These are phyloP conservation scores for Antheraea assamensis DNA, from an alignment of 2,888 invertebrate species.

Conservation along the genomic window DNA sequence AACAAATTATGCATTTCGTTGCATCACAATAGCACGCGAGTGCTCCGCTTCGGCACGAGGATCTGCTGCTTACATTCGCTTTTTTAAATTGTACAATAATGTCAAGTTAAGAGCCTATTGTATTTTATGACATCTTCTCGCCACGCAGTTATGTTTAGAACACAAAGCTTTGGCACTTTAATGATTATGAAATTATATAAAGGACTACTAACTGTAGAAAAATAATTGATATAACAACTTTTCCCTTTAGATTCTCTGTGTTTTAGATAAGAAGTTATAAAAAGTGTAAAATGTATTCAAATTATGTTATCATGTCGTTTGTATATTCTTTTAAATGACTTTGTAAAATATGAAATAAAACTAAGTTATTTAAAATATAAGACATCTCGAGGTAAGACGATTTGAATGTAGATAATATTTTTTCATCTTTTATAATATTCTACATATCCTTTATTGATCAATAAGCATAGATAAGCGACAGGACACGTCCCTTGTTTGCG, in stretches of 20 bases:
- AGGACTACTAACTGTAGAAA: neutral
- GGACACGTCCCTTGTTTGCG: conserved; percentile 76
- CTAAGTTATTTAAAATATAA: neutral
- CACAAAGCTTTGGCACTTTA: conserved; percentile 24
- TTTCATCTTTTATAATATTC: conserved; percentile 18
- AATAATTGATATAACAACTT: no score
- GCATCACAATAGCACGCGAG: conserved; percentile 69
- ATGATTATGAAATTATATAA: neutral
- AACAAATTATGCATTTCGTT: conserved; percentile 78
- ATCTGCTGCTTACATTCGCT: conserved; percentile 51
- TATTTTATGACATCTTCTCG: conserved; percentile 55
- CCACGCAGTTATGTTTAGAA: conserved; percentile 43
- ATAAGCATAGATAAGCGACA: conserved; percentile 65
- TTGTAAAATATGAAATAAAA: no score
- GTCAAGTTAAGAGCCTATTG: conserved; percentile 64
- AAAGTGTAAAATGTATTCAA: no score
- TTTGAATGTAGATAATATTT: neutral
- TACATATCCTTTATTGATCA: conserved; percentile 57
- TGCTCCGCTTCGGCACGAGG: conserved; percentile 62
- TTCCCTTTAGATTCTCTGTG: no score
- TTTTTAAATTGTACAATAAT: conserved; percentile 64
- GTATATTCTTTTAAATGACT: no score
- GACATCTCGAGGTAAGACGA: neutral
- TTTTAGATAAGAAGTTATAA: neutral
- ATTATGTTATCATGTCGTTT: no score